These are phyloP conservation scores for Rhopalosiphum nymphaeae DNA, from an alignment of 2,888 invertebrate genomes.

Conservation along the genomic window DNA sequence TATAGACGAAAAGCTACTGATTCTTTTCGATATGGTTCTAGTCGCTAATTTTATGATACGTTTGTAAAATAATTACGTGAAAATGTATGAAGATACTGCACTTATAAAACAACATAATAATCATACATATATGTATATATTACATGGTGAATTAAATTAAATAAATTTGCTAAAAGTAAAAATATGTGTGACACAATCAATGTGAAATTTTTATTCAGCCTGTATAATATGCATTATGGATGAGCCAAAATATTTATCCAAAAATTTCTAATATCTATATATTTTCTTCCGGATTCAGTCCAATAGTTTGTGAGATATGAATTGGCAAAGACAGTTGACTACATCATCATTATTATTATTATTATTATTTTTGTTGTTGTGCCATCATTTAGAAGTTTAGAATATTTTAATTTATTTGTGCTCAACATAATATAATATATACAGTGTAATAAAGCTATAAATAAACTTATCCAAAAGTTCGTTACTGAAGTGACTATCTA, in stretches of 20 bases:
- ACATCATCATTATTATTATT: neutral
- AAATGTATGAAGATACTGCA: neutral
- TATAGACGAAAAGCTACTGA: too few species aligned
- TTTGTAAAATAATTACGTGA: neutral
- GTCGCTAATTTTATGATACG: neutral
- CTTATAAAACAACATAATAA: neutral
- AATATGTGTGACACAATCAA: neutral
- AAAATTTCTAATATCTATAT: neutral
- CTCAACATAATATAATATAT: neutral
- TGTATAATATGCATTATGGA: neutral
- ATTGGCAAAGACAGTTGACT: neutral
- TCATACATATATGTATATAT: too few species aligned
- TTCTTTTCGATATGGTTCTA: neutral
- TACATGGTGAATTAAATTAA: neutral
- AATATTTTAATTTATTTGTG: neutral
- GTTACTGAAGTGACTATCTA: neutral
- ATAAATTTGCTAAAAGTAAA: neutral
- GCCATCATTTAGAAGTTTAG: neutral
- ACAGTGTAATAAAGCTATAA: neutral
- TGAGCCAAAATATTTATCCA: slow-evolving; percentile 3
- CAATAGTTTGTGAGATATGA: slow-evolving; percentile 11
- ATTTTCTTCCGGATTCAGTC: slow-evolving; percentile 7
- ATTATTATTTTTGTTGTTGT: neutral
- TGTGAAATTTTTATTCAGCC: neutral
- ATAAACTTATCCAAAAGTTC: neutral